Conservation (phyloP, 2,888 invertebrate species). For the Steromphala cineraria region DNA sequence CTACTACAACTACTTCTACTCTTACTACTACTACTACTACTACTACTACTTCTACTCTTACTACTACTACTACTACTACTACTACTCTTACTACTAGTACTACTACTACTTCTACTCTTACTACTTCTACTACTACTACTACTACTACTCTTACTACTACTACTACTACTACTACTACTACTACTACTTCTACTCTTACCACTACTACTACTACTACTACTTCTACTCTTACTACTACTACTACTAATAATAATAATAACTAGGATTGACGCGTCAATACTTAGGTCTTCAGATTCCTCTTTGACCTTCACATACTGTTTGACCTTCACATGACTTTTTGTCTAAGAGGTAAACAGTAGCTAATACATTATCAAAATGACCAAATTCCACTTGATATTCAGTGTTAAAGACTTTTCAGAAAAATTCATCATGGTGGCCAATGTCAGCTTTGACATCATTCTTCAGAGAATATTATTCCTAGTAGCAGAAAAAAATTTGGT, state of each 20-base stretch:
- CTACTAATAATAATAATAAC: neutral
- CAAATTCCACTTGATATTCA: too few relatives aligned
- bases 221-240: neutral
- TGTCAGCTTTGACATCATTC: too few relatives aligned
- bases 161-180: neutral
- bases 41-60: neutral
- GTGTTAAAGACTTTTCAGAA: too few relatives aligned
- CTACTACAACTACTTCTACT: constrained; percentile 3
- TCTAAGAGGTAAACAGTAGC: too few relatives aligned
- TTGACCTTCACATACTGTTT: too few relatives aligned
- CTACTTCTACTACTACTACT: neutral
- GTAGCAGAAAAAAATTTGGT: too few relatives aligned
- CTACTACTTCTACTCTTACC: neutral
- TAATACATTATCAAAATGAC: too few relatives aligned
- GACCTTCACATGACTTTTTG: too few relatives aligned
- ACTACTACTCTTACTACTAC: neutral
- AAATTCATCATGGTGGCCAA: too few relatives aligned
- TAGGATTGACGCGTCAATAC: too few relatives aligned
- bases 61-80: neutral
- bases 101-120: neutral
- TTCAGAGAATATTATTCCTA: too few relatives aligned
- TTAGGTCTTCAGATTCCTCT: too few relatives aligned
- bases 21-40: neutral
- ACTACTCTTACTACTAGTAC: neutral
- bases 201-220: neutral